Evolutionary conservation across 2,888 invertebrate species (phyloP).

Genomic region (Tinea trinotella): DNA sequence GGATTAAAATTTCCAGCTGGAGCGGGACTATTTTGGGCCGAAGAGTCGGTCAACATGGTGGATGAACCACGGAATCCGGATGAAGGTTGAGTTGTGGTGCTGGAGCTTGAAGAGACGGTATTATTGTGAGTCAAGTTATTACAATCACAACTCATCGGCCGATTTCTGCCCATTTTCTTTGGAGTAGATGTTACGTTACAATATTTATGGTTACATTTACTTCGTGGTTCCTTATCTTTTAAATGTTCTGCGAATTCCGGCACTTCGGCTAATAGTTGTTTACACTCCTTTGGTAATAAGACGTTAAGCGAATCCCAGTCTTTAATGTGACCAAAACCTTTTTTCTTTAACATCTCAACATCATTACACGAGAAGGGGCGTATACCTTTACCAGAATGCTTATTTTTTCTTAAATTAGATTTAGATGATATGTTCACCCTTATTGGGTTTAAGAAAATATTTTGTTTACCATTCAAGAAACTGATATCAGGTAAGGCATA

Average conservation of each 20-base stretch:
- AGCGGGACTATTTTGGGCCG: conserved; percentile 78
- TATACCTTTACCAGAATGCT: conserved; percentile 55
- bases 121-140: conserved; percentile 68
- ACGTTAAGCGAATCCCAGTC: conserved; percentile 96
- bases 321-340: conserved; percentile 86
- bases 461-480: conserved; percentile 77
- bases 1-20: conserved; percentile 76
- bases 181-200: conserved; percentile 53
- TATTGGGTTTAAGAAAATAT: conserved; percentile 83
- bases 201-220: conserved; percentile 53
- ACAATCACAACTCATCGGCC: conserved; percentile 75
- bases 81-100: conserved; percentile 83
- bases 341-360: conserved; percentile 83
- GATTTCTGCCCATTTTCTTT: conserved; percentile 66
- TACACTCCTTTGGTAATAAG: conserved; percentile 87
- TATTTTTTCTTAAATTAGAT: conserved; percentile 47
- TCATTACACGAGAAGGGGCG: conserved; percentile 87
- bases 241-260: conserved; percentile 81
- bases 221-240: conserved; percentile 61
- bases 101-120: conserved; percentile 75
- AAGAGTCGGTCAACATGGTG: conserved; percentile 83
- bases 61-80: conserved; percentile 91
- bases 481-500: conserved; percentile 91
- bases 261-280: conserved; percentile 82
- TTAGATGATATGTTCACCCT: conserved; percentile 63